Percentiles rank a stretch among this genome's conserved stretches.
phyloP scores from a whole-genome alignment of 2,113 vertebrate genomes.

The Myrmecobius fasciatus region DNA sequence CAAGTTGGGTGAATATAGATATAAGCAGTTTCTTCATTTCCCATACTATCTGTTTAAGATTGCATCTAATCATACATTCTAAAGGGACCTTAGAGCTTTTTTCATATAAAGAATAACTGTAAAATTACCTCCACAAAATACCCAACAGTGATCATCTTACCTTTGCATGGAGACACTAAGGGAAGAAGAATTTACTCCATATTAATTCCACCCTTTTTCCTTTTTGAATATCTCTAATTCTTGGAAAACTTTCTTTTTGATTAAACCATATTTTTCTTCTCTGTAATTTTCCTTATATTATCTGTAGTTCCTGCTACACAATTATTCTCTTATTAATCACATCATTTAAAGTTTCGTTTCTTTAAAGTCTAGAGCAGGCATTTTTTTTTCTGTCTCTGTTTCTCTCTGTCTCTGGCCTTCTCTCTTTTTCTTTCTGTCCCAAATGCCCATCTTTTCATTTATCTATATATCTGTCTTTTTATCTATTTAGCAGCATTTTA shows the following conservation, averaged over 20 bases:
- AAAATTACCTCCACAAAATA: neutral
- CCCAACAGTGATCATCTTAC: neutral
- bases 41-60: too few species aligned
- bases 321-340: neutral
- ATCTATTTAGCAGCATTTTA: neutral
- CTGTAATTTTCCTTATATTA: neutral
- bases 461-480: neutral
- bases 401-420: neutral
- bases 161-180: neutral
- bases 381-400: neutral
- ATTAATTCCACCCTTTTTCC: neutral
- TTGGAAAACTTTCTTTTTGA: neutral
- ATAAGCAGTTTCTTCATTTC: too few species aligned
- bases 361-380: neutral
- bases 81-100: neutral
- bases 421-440: neutral
- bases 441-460: neutral
- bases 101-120: neutral
- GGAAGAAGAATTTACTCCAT: neutral
- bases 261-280: neutral
- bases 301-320: neutral
- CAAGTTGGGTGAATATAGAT: neutral
- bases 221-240: neutral
- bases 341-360: neutral
- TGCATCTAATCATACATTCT: too few species aligned